Base-by-base conservation (phyloP, 2,888 invertebrate genomes). In the Carabus problematicus region DNA sequence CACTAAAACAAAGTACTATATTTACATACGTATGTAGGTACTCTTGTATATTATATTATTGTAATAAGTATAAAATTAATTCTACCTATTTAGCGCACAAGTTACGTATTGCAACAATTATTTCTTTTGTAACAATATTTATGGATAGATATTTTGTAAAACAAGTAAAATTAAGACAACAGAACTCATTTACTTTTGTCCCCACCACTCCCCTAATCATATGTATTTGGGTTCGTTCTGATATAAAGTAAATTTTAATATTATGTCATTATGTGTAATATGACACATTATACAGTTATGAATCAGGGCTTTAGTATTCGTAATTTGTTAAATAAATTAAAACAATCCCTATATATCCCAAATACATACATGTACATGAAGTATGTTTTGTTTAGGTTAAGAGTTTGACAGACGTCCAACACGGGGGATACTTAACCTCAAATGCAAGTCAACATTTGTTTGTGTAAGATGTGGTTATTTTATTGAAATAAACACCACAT, bases 71-170 rank as follows among this genome's bases (percentile, higher is more conserved):
- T 67, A 60, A 60, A 54, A 60, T 67, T 60, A n/a, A 52, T 67
- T 67, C 52, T 60, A 67, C 54, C 59, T 67, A n/a, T 67, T 29
- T 19, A 67, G 58, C 67, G 67, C 67, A 67, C 67, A 67, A 67
- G 67, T 67, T 67, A 67, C 60, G 60, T 60, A 67, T n/a, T 59
- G 67, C 67, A 67, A 67, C 52, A 47, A 58, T 66, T 67, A 60
- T 67, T 67, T 67, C 45, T 58, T 67, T 67, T 67, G 60, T 67
- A n/a, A 60, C 59, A 41, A 59, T 12, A 41, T 42, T n/a, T 40
- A 60, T 58, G 12, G 42, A 67, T 67, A 60, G 60, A 67, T 66
- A 59, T 66, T 66, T 66, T 64, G 64, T 64, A 56, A 55, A 52
- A 52, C 52, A 18, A 18, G 52, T 18, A 14, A 18, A 52, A 52